These are phyloP conservation scores for Cephalopachus bancanus DNA, from an alignment of 2,797 vertebrate genomes.

Conservation along the genomic window DNA sequence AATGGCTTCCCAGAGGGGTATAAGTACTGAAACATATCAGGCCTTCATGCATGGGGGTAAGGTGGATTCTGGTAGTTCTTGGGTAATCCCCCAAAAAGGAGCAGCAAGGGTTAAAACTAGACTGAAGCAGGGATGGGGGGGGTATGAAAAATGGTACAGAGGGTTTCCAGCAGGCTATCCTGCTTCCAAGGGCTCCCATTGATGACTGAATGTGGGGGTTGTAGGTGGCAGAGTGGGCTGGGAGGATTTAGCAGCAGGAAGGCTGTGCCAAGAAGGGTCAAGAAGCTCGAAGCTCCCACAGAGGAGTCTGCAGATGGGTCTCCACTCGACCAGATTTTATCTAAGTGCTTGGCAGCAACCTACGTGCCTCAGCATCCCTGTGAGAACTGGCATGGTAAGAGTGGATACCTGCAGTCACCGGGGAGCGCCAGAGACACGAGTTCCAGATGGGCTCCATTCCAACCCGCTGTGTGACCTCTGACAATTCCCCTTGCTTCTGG, in stretches of 20 bases:
- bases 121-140: not conserved
- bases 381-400: not conserved
- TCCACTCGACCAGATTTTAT: not conserved
- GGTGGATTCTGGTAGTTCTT: not conserved
- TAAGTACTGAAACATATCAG: not conserved
- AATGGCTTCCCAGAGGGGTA: not conserved
- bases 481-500: not conserved
- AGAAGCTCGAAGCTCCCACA: not conserved
- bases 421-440: accelerated
- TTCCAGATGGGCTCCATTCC: not conserved
- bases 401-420: not conserved
- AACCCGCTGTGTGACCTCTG: not conserved
- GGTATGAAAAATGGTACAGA: not conserved
- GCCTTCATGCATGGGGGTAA: not conserved
- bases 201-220: not conserved
- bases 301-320: not conserved
- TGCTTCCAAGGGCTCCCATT: not conserved
- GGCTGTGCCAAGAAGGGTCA: too few species aligned
- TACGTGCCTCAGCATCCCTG: accelerated
- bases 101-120: not conserved
- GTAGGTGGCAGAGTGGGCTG: not conserved
- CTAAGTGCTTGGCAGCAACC: not conserved
- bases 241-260: not conserved
- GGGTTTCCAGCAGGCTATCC: not conserved
- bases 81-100: not conserved